These are phyloP conservation scores for Python bivittatus DNA, from an alignment of 2,113 vertebrate genomes.

Conservation along the genomic window DNA sequence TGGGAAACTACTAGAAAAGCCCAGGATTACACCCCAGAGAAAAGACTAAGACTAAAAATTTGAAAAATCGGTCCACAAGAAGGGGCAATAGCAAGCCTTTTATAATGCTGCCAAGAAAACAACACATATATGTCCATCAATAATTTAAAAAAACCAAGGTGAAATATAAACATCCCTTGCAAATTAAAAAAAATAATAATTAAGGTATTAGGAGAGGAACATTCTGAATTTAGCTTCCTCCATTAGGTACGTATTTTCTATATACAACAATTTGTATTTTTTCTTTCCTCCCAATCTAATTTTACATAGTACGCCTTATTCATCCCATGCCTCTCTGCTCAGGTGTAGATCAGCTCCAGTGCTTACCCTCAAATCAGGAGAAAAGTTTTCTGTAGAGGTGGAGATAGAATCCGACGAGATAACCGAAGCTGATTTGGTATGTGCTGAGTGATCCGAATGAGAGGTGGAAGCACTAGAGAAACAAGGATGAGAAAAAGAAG, in stretches of 20 bases:
- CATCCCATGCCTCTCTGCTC: not conserved
- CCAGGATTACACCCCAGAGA: not conserved
- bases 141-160: not conserved
- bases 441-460: constrained; percentile 87
- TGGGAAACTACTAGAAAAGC: not conserved
- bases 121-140: not conserved
- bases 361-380: constrained; percentile 87
- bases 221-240: not conserved
- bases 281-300: not conserved
- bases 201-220: not conserved
- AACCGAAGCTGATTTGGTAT: constrained; percentile 78
- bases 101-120: not conserved
- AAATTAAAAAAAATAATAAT: not conserved
- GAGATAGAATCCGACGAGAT: constrained; percentile 84
- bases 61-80: not conserved
- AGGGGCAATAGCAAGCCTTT: not conserved
- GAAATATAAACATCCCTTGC: not conserved
- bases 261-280: too few relatives aligned
- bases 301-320: not conserved
- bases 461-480: constrained; percentile 83
- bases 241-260: not conserved
- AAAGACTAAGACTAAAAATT: not conserved
- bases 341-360: not conserved
- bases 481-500: not conserved
- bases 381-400: constrained; percentile 84